phyloP scores from a whole-genome alignment of 2,888 invertebrate genomes.

The Scaptomyza polygonia region DNA sequence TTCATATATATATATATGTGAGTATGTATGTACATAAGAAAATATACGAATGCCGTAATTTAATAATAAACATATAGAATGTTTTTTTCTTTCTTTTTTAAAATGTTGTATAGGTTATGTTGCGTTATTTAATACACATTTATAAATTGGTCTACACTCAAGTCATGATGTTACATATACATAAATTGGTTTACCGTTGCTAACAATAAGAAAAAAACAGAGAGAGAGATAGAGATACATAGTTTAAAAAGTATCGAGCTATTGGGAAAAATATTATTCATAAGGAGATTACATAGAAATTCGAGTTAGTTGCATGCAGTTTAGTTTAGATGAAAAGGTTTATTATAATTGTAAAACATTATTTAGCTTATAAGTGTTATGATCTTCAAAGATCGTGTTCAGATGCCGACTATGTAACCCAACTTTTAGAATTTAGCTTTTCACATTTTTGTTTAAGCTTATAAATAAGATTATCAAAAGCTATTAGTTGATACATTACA shows the following conservation, averaged over 20 bases:
- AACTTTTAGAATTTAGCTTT: conserved; percentile 1
- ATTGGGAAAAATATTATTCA: conserved; percentile 3
- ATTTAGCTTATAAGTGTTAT: conserved; percentile 22
- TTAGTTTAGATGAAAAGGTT: conserved; percentile 58
- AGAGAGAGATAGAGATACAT: conserved; percentile 24
- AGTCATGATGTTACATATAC: conserved; percentile 62
- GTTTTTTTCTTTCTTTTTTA: too few relatives aligned
- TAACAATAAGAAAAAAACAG: conserved; percentile 41
- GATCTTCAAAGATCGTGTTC: conserved; percentile 33
- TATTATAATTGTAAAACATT: conserved; percentile 16
- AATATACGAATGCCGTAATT: conserved; percentile 67
- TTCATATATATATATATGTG: conserved; percentile 32
- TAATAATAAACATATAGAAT: conserved; percentile 42
- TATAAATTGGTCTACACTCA: conserved; percentile 69
- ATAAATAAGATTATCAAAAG: conserved; percentile 20
- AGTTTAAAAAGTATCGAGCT: conserved; percentile 30
- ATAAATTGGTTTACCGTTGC: conserved; percentile 63
- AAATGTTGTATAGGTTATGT: conserved; percentile 32
- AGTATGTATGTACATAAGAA: conserved; percentile 69
- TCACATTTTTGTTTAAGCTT: conserved; percentile 8
- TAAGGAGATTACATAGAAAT: conserved; percentile 69
- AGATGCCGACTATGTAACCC: conserved; percentile 20
- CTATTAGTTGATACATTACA: conserved; percentile 21
- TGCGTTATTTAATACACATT: conserved; percentile 34
- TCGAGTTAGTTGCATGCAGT: conserved; percentile 76